Evolutionary conservation across 1,140 invertebrate genomes (phyloP).

Genomic region (Macrotrachela quadricornifera): DNA sequence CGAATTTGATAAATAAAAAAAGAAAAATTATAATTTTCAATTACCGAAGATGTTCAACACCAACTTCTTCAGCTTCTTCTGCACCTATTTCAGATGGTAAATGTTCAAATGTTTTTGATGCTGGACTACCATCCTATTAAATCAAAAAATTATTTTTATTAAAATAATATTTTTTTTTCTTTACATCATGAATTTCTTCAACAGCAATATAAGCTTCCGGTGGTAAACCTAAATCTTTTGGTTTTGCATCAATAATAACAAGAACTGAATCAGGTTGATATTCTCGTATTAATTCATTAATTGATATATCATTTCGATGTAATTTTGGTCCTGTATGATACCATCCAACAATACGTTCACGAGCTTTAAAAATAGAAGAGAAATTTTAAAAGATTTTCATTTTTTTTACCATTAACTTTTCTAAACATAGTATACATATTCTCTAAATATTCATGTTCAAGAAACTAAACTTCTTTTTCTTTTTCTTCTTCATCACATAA

Average conservation of each 20-base stretch:
- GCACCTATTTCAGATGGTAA: conserved; percentile 98
- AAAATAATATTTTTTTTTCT: no score
- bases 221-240: conserved; percentile 83
- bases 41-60: conserved; percentile 90
- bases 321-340: conserved; percentile 98
- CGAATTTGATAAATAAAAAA: no score
- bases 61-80: conserved; percentile 99
- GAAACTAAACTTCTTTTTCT: conserved; percentile 93
- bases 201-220: conserved; percentile 95
- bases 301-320: conserved; percentile 91
- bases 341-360: conserved; percentile 95
- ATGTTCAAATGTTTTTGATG: conserved; percentile 96
- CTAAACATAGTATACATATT: conserved; percentile 99
- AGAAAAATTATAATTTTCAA: no score
- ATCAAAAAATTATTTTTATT: conserved; percentile 4
- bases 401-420: conserved; percentile 65
- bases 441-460: conserved; percentile 97
- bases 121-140: conserved; percentile 76
- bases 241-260: conserved; percentile 38
- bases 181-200: conserved; percentile 90
- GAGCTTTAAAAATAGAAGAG: conserved; percentile 47
- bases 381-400: no score
- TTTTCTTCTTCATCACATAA: conserved; percentile 99
- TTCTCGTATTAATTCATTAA: conserved; percentile 83
- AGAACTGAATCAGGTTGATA: conserved; percentile 75